Base-by-base conservation (phyloP, 2,797 vertebrate species). In the Numenius phaeopus region DNA sequence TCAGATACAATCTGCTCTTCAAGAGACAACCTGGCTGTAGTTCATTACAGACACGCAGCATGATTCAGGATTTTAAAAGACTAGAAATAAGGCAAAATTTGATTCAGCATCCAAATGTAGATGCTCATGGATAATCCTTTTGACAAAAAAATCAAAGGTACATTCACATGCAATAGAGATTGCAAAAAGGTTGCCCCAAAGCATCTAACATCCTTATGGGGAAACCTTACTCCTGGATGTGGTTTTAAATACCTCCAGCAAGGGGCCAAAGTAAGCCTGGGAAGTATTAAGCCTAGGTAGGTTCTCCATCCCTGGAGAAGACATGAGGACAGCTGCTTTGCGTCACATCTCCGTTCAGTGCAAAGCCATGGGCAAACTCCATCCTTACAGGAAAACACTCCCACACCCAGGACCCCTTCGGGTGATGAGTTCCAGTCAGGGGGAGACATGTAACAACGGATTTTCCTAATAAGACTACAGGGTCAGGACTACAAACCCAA, bases 361-460 rank as follows among this genome's bases (percentile, higher is more conserved):
- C 26, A 85, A 85, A 50, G 23, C 21, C 47, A 70, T 3, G 55
- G 39, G 15, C 29, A 6, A 15, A 72, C 47, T 80, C 40, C 29
- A 46, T 34, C 55, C 66, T 54, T 72, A 39, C 24, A 32, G 49
- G 40, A 93, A 96, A 90, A 55, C 1, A 4, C 29, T 78, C 32
- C 46, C 24, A 42, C 1, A 2, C 3, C 26, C 0, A 0, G 49
- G 20, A 58, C 12, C 19, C 37, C 16, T 90, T 81, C 0, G 2
- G 40, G 14, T 49, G 20, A 83, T 19, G 17, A 40, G 52, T 52
- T 88, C 29, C 42, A 83, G 49, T 15, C 3, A 2, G 2, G 3
- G 22, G 10, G 3, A 87, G 24, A 73, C 1, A 1, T 57, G 81
- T 78, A 89, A 83, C 7, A 50, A 79, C 18, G 22, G 20, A 86